Conservation (phyloP, 2,797 vertebrate species). For the Coregonus sp. region DNA sequence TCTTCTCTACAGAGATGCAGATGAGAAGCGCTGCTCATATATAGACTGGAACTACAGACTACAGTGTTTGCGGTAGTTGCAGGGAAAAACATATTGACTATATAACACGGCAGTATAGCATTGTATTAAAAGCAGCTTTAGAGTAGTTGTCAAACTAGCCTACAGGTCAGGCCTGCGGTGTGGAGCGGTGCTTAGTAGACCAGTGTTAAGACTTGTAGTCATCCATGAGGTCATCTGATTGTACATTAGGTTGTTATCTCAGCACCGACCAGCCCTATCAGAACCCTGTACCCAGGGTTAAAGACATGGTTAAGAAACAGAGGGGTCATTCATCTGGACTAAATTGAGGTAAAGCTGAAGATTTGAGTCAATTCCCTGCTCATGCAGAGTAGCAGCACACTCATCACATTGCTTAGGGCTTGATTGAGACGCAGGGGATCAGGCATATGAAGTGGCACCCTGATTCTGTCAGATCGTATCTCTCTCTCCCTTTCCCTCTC, state of each 20-base stretch:
- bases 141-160: neutral
- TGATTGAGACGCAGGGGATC: neutral
- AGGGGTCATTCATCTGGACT: neutral
- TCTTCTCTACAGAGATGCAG: slow-evolving; percentile 45
- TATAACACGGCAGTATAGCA: neutral
- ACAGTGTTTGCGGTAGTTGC: neutral
- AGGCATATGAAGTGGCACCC: slow-evolving; percentile 48
- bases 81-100: neutral
- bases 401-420: neutral
- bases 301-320: neutral
- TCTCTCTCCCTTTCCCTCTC: slow-evolving; percentile 12
- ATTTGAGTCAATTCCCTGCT: neutral
- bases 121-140: neutral
- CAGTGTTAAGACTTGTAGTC: neutral
- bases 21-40: neutral
- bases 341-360: neutral
- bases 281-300: too few relatives aligned
- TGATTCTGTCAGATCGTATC: slow-evolving; percentile 66
- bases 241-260: neutral
- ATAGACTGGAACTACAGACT: neutral
- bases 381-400: neutral
- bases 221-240: neutral
- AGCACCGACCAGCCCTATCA: neutral
- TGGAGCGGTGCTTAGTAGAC: neutral
- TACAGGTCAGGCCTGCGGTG: neutral